These are phyloP conservation scores for Drosophila mayri DNA, from an alignment of 1,140 invertebrate genomes.

Conservation along the genomic window DNA sequence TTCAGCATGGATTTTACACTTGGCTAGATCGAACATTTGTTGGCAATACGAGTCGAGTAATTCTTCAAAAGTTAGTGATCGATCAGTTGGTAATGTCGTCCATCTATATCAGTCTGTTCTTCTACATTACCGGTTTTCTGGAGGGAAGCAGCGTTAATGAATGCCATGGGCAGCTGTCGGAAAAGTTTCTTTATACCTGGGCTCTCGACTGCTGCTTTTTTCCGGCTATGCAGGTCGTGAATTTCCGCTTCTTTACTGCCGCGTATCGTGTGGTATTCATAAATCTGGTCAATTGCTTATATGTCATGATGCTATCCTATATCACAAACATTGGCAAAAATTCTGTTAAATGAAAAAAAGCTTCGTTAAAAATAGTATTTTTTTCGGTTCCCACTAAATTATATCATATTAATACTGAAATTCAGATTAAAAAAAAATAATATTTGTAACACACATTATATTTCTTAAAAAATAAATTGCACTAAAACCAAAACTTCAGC, in stretches of 20 bases:
- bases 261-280: constrained; percentile 26
- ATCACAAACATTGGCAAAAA: constrained; percentile 8
- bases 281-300: constrained; percentile 30
- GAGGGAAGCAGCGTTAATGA: constrained; percentile 17
- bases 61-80: constrained; percentile 17
- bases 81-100: constrained; percentile 52
- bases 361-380: too few relatives aligned
- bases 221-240: constrained; percentile 32
- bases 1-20: constrained; percentile 40
- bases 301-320: constrained; percentile 38
- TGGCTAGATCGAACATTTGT: constrained; percentile 4
- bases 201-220: constrained; percentile 27
- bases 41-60: neutral
- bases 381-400: neutral
- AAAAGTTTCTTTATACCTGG: constrained; percentile 37
- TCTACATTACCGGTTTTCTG: constrained; percentile 25
- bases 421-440: neutral
- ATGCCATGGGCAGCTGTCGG: constrained; percentile 9
- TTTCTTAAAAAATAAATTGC: neutral
- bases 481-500: too few relatives aligned
- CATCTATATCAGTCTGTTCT: constrained; percentile 28
- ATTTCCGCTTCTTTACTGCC: constrained; percentile 28
- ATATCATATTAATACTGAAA: neutral
- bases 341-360: neutral
- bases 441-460: neutral